Evolutionary conservation across 2,113 vertebrate genomes (phyloP).

Genomic region (Ahaetulla prasina): DNA sequence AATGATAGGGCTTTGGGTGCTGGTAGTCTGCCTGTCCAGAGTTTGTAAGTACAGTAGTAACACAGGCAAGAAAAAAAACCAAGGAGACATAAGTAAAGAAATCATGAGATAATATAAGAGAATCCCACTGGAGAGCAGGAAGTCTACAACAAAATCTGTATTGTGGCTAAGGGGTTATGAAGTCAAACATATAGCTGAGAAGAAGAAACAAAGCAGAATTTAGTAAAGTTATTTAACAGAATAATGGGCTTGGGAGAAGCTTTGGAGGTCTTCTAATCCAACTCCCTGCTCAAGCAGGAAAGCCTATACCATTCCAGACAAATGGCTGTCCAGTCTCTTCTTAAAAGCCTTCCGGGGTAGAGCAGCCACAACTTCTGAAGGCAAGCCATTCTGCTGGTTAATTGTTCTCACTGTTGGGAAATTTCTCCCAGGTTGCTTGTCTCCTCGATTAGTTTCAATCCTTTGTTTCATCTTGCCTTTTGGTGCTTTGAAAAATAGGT

Average conservation of each 20-base stretch:
- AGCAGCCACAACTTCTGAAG: too few relatives aligned
- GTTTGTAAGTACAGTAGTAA: not conserved
- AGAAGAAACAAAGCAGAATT: not conserved
- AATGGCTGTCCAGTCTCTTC: too few relatives aligned
- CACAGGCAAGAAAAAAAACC: not conserved
- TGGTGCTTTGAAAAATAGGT: too few relatives aligned
- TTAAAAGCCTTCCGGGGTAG: too few relatives aligned
- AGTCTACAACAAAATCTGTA: not conserved
- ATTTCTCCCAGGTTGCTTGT: too few relatives aligned
- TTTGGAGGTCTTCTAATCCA: not conserved
- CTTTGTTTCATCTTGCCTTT: too few relatives aligned
- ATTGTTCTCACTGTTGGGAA: too few relatives aligned
- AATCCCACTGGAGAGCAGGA: not conserved
- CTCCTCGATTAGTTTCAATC: too few relatives aligned
- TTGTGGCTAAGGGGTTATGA: not conserved
- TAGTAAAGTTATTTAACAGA: not conserved
- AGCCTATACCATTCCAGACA: too few relatives aligned
- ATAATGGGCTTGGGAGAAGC: not conserved
- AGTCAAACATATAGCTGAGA: not conserved
- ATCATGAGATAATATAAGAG: not conserved
- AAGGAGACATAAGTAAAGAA: not conserved
- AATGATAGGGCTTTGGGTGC: not conserved
- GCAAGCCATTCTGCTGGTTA: too few relatives aligned
- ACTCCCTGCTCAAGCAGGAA: too few relatives aligned
- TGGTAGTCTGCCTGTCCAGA: not conserved